Evolutionary conservation across 1,140 invertebrate species (phyloP).

Genomic region (Trichoplusia ni): DNA sequence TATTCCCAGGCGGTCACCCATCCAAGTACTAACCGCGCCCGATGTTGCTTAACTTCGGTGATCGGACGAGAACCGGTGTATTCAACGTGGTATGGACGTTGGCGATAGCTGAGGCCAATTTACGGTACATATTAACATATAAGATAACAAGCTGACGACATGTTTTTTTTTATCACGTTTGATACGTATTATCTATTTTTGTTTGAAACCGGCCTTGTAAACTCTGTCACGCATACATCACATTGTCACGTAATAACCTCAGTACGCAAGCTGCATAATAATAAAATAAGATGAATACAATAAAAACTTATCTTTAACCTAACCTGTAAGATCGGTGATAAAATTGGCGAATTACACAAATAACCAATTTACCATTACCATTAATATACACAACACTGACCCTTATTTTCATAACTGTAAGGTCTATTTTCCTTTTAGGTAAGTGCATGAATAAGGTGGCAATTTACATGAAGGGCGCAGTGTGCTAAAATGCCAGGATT

Average conservation of each 20-base stretch:
- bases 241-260: background rate
- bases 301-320: constrained; percentile 41
- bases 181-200: too few relatives aligned
- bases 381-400: background rate
- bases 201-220: too few relatives aligned
- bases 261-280: constrained; percentile 2
- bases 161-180: too few relatives aligned
- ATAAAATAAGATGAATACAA: constrained; percentile 42
- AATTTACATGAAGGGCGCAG: constrained; percentile 34
- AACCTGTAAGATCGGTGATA: constrained; percentile 41
- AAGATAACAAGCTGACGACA: too few relatives aligned
- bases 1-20: constrained; percentile 39
- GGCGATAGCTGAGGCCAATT: too few relatives aligned
- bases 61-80: constrained; percentile 43
- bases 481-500: constrained; percentile 62
- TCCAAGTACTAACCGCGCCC: constrained; percentile 38
- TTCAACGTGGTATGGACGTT: constrained; percentile 51
- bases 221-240: background rate
- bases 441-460: background rate
- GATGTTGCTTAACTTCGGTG: constrained; percentile 45
- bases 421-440: background rate
- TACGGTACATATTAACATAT: too few relatives aligned
- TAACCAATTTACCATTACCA: background rate
- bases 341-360: constrained; percentile 27
- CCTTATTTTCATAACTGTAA: background rate